Conservation (phyloP, 2,113 vertebrate genomes). For the Otus sunia region DNA sequence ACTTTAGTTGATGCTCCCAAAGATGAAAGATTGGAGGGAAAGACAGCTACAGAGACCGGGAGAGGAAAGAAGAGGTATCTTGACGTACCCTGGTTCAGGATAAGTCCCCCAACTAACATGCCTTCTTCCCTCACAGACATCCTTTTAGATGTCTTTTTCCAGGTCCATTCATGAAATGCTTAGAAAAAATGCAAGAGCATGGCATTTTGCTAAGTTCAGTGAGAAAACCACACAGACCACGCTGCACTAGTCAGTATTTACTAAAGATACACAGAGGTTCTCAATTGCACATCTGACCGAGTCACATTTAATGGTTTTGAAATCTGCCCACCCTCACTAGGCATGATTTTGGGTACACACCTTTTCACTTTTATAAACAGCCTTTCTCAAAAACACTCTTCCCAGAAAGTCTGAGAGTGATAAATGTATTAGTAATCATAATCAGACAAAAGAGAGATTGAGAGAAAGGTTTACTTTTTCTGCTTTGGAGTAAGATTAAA, state of each 20-base stretch:
- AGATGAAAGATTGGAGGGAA: not conserved
- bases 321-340: not conserved
- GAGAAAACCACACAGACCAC: not conserved
- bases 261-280: not conserved
- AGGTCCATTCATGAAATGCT: not conserved
- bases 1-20: not conserved
- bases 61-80: not conserved
- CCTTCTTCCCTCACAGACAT: not conserved
- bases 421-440: not conserved
- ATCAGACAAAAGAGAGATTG: not conserved
- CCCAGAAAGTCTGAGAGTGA: not conserved
- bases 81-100: not conserved
- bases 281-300: not conserved
- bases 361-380: not conserved
- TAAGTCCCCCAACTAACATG: not conserved
- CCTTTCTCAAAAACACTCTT: not conserved
- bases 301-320: not conserved
- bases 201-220: not conserved
- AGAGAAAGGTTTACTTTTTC: not conserved
- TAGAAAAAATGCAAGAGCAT: not conserved
- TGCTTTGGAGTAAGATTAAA: not conserved
- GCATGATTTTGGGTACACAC: not conserved
- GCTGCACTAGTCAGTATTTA: not conserved
- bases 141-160: not conserved
- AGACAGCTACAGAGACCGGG: not conserved